A percentile compares a stretch with the other conserved stretches of the same genome.
phyloP scores from a whole-genome alignment of 2,113 vertebrate species.

The Microcebus jonahi region DNA sequence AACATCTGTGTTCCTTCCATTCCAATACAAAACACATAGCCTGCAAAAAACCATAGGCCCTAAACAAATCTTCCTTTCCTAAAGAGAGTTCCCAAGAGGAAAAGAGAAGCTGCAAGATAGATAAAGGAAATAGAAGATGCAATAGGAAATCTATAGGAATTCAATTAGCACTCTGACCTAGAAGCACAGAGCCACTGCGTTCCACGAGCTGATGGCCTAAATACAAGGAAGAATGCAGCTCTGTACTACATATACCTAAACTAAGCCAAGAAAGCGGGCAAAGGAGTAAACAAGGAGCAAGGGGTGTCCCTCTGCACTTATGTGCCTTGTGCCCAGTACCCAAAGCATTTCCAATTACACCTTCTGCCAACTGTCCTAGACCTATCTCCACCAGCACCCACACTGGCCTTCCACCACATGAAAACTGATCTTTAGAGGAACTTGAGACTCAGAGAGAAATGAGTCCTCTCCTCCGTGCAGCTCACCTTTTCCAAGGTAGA shows the following conservation, averaged over 20 bases:
- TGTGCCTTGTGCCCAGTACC: background rate
- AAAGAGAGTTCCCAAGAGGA: background rate
- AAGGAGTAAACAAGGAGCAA: background rate
- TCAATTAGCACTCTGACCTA: background rate
- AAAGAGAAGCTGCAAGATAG: background rate
- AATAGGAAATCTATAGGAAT: slow-evolving; percentile 45
- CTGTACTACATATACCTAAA: background rate
- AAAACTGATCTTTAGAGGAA: background rate
- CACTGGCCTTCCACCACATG: background rate
- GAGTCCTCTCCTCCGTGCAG: background rate
- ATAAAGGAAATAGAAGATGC: fast-evolving
- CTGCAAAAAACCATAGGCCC: background rate
- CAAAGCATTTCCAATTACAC: background rate
- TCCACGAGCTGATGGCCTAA: background rate
- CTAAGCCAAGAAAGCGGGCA: background rate
- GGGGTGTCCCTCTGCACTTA: background rate
- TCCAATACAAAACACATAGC: background rate
- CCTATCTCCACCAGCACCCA: background rate
- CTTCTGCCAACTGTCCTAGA: background rate
- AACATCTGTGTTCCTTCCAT: background rate
- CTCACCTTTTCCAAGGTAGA: slow-evolving; percentile 96
- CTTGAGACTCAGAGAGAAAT: background rate
- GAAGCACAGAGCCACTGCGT: background rate
- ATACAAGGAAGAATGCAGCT: background rate
- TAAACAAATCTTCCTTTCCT: slow-evolving; percentile 35